These are phyloP conservation scores for Epinotia ramella DNA, from an alignment of 2,888 invertebrate genomes.

Conservation along the genomic window DNA sequence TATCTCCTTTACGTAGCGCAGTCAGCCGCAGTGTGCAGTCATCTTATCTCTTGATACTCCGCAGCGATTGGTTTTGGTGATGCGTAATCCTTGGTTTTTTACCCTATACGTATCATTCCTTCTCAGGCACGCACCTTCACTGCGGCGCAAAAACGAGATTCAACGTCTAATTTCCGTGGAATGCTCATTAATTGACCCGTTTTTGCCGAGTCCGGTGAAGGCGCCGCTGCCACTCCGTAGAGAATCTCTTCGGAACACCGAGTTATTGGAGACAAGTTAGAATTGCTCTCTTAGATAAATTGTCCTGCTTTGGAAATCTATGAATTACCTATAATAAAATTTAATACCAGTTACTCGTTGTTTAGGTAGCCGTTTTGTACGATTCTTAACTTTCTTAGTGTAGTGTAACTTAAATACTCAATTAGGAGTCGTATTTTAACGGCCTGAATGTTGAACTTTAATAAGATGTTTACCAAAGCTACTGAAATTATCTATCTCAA, in stretches of 20 bases:
- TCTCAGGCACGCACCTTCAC: constrained; percentile 41
- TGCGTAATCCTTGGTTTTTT: constrained; percentile 40
- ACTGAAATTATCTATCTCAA: constrained; percentile 84
- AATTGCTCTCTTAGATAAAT: constrained; percentile 68
- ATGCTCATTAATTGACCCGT: constrained; percentile 34
- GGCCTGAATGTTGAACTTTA: constrained; percentile 55
- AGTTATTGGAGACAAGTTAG: constrained; percentile 57
- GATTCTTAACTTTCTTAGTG: constrained; percentile 39
- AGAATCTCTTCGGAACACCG: constrained; percentile 58
- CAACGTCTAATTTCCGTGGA: constrained; percentile 16
- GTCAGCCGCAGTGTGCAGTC: neutral
- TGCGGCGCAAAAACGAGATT: constrained; percentile 32
- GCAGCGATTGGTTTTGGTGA: constrained; percentile 20
- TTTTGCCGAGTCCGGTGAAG: constrained; percentile 19
- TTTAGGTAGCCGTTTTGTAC: constrained; percentile 41
- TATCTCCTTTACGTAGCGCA: neutral
- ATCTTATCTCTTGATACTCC: neutral
- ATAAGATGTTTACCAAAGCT: constrained; percentile 80
- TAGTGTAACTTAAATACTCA: constrained; percentile 69
- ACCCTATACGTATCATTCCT: constrained; percentile 57
- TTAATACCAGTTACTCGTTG: constrained; percentile 43
- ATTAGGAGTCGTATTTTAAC: constrained; percentile 50
- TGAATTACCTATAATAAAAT: constrained; percentile 39
- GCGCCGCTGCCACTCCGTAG: constrained; percentile 46
- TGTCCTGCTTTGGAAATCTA: constrained; percentile 47